Base-by-base conservation (phyloP, 2,797 vertebrate species). In the Clarias fuscus region DNA sequence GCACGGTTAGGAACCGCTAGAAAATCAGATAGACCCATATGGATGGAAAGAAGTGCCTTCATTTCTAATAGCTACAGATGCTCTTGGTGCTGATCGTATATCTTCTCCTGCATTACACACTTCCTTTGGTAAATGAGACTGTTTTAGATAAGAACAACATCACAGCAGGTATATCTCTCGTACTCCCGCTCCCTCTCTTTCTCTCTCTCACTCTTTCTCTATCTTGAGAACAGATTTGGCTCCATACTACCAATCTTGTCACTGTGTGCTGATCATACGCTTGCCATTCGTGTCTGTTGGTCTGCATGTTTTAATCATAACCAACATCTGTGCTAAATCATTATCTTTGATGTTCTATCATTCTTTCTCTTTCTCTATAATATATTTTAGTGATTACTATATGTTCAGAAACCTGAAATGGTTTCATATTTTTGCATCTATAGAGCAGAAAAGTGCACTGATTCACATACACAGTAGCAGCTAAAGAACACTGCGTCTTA, bases 181-280 rank as follows among this genome's bases (percentile, higher is more conserved):
- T 48, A 48, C 30, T 59, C 33, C 40, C 59, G n/a, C 6, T 80
- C 27, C 61, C 27, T 78, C 15, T 30, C 27, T 56, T 13, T 33
- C 27, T 61, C 77, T 14, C 33, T 7, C 56, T 78, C 27, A 24
- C 58, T 62, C 33, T 37, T 13, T n/a, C 33, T 85, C 30, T 77
- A 22, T 84, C 59, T 84, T n/a, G 4, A 7, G 59, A 87, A 83
- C 40, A 72, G 82, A 61, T 82, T 82, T 82, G 33, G 37, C 84
- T 85, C 82, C 43, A 86, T 77, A 59, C 64, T 87, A 62, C n/a
- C 78, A 65, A 73, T 88, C 58, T 89, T 85, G 71, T 82, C 88
- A 73, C 71, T 79, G 67, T 43, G 33, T 15, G 30, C 64, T 80
- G 85, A 89, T 88, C 88, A 89, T 86, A 83, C 2, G 7, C 71